Conservation (phyloP, 2,888 invertebrate genomes). For the Monoplex corrugatus region DNA sequence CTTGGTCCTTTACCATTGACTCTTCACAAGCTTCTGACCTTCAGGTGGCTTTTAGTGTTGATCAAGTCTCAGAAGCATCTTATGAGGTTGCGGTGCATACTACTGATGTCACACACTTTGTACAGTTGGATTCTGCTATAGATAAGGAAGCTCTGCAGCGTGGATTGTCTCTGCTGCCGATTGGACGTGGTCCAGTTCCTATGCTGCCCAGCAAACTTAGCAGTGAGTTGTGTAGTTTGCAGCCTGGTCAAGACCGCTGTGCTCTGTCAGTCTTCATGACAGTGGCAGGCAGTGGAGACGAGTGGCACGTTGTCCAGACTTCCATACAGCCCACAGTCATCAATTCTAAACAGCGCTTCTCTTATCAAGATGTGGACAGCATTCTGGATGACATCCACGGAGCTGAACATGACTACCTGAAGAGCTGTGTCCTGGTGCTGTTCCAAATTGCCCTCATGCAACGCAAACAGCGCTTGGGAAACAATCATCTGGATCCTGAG, state of each 20-base stretch:
- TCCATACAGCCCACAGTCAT: constrained; percentile 66
- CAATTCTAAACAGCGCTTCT: constrained; percentile 70
- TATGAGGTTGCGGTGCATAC: constrained; percentile 70
- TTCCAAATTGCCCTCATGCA: constrained; percentile 70
- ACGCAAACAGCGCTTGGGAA: constrained; percentile 72
- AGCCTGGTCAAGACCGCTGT: constrained; percentile 65
- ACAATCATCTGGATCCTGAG: constrained; percentile 67
- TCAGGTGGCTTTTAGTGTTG: constrained; percentile 71
- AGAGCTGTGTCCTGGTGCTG: constrained; percentile 63
- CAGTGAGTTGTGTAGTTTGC: constrained; percentile 69
- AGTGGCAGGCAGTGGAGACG: constrained; percentile 67
- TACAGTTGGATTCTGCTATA: constrained; percentile 64
- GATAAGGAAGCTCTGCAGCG: constrained; percentile 71
- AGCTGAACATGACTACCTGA: constrained; percentile 68
- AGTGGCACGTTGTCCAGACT: constrained; percentile 59
- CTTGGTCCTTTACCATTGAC: constrained; percentile 71
- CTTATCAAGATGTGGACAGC: constrained; percentile 66
- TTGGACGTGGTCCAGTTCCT: constrained; percentile 62
- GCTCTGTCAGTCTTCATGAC: constrained; percentile 71
- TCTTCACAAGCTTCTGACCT: constrained; percentile 59
- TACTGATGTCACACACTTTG: constrained; percentile 72
- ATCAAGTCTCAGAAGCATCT: constrained; percentile 60
- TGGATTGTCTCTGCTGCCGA: constrained; percentile 68
- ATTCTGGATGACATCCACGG: constrained; percentile 67
- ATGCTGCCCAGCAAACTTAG: constrained; percentile 70